These are phyloP conservation scores for Eupsilia transversa DNA, from an alignment of 2,888 invertebrate genomes.

Conservation along the genomic window DNA sequence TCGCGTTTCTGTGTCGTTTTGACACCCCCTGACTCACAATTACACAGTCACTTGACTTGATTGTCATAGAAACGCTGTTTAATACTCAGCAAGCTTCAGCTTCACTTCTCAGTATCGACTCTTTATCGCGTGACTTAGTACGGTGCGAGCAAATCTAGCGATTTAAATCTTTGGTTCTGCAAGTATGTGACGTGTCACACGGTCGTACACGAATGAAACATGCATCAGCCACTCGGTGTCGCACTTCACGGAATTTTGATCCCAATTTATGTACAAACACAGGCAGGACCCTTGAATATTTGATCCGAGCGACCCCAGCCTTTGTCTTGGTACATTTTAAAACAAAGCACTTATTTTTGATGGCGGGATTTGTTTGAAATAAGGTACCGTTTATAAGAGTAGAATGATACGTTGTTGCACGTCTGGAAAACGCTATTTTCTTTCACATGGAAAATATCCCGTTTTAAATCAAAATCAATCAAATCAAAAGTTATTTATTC, in stretches of 20 bases:
- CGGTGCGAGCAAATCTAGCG: background rate
- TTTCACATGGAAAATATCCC: too few species aligned
- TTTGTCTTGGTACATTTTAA: constrained; percentile 64
- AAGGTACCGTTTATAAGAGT: too few species aligned
- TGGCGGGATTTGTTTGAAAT: constrained; percentile 15
- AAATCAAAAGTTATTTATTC: too few species aligned
- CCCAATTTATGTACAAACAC: constrained; percentile 61
- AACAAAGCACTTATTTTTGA: constrained; percentile 49
- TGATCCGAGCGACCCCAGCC: constrained; percentile 45
- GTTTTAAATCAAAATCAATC: too few species aligned
- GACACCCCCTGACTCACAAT: background rate
- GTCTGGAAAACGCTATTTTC: too few species aligned
- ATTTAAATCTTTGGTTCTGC: background rate
- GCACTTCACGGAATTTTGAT: constrained; percentile 64
- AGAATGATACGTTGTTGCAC: too few species aligned
- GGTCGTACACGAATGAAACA: constrained; percentile 55
- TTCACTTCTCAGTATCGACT: too few species aligned
- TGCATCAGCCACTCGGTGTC: constrained; percentile 56
- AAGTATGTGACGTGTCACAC: constrained; percentile 15
- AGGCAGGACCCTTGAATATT: constrained; percentile 59
- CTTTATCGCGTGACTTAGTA: too few species aligned
- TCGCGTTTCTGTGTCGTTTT: background rate
- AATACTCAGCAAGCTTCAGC: too few species aligned
- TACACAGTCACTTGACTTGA: background rate
- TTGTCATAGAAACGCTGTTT: background rate